Evolutionary conservation across 2,888 invertebrate species (phyloP).

Genomic region (Coenonympha arcania): DNA sequence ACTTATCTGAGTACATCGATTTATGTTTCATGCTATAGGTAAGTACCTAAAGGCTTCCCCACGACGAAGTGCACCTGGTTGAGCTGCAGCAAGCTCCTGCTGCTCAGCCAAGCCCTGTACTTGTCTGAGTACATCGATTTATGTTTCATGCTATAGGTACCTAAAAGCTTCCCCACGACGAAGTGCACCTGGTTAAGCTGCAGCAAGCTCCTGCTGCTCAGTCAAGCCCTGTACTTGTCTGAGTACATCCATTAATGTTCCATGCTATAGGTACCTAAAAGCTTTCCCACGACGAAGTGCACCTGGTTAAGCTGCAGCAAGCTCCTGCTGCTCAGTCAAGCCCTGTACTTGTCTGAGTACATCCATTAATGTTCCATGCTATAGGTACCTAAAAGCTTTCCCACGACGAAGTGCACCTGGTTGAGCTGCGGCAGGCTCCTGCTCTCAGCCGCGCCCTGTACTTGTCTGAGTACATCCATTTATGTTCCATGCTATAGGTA

Average conservation of each 20-base stretch:
- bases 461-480: conserved; percentile 81
- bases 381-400: conserved; percentile 58
- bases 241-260: too few relatives aligned
- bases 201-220: conserved; percentile 86
- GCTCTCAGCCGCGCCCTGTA: conserved; percentile 84
- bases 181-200: conserved; percentile 87
- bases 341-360: too few relatives aligned
- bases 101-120: too few relatives aligned
- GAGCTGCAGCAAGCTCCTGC: conserved; percentile 84
- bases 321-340: too few relatives aligned
- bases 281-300: too few relatives aligned
- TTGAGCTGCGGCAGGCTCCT: conserved; percentile 86
- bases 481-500: too few relatives aligned
- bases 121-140: too few relatives aligned
- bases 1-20: too few relatives aligned
- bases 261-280: too few relatives aligned
- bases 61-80: conserved; percentile 88
- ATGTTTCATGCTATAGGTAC: conserved; percentile 3
- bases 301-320: too few relatives aligned
- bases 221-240: conserved; percentile 79
- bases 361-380: not conserved
- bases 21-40: not conserved
- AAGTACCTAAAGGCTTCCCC: conserved; percentile 69
- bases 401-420: conserved; percentile 85
- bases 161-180: conserved; percentile 77